These are phyloP conservation scores for Rhinopomastus cyanomelas DNA, from an alignment of 2,113 vertebrate species.

Conservation along the genomic window DNA sequence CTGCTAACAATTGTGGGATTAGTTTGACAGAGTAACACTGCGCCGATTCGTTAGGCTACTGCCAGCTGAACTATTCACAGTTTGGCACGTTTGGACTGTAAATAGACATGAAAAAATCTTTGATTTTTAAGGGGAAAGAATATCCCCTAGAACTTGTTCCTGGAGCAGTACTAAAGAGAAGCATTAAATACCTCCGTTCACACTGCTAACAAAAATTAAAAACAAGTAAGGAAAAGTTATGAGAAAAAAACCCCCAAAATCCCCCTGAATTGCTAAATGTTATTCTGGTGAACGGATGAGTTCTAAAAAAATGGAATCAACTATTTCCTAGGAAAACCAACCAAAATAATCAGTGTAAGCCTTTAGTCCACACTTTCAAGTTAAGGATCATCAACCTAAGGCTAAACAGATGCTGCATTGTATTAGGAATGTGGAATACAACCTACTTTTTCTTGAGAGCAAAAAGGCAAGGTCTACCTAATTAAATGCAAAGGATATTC, in stretches of 20 bases:
- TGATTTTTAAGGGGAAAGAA: slow-evolving; percentile 69
- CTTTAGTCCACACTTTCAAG: slow-evolving; percentile 71
- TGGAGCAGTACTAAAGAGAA: slow-evolving; percentile 69
- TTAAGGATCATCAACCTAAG: slow-evolving; percentile 71
- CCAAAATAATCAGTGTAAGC: slow-evolving; percentile 68
- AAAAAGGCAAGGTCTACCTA: slow-evolving; percentile 70
- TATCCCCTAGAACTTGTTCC: slow-evolving; percentile 55
- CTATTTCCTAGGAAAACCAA: slow-evolving; percentile 58
- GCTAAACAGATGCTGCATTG: slow-evolving; percentile 76
- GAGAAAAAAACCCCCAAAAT: slow-evolving; percentile 44
- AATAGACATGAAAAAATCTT: slow-evolving; percentile 74
- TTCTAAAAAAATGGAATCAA: slow-evolving; percentile 58
- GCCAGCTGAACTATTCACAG: slow-evolving; percentile 76
- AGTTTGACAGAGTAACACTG: slow-evolving; percentile 80
- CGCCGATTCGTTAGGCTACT: slow-evolving; percentile 69
- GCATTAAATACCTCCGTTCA: slow-evolving; percentile 59
- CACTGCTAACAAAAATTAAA: slow-evolving; percentile 61
- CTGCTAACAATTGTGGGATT: slow-evolving; percentile 47
- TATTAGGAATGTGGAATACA: slow-evolving; percentile 72
- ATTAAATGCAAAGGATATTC: slow-evolving; percentile 73
- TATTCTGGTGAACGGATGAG: slow-evolving; percentile 50
- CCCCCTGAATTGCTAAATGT: slow-evolving; percentile 47
- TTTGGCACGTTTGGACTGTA: slow-evolving; percentile 88
- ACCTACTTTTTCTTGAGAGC: slow-evolving; percentile 68
- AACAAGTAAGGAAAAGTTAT: slow-evolving; percentile 26